These are phyloP conservation scores for Enteromius trimaculatus DNA, from an alignment of 2,797 vertebrate genomes.

Conservation along the genomic window DNA sequence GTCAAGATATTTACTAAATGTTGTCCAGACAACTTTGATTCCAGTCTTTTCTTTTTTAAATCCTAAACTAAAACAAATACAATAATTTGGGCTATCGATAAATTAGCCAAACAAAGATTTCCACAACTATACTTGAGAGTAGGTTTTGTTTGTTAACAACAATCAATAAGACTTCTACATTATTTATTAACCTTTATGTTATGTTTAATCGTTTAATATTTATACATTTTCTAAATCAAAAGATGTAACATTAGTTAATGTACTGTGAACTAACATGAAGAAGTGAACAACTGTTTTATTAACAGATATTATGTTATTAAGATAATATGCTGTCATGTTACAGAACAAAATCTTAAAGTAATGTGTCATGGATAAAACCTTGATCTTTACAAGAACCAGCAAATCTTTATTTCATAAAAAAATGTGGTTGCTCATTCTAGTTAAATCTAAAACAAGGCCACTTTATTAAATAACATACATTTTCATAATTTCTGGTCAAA, in stretches of 20 bases:
- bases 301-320: background rate
- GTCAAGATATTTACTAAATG: slow-evolving; percentile 22
- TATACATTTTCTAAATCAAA: background rate
- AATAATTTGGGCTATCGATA: background rate
- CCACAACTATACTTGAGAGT: background rate
- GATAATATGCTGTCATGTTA: background rate
- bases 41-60: background rate
- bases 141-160: background rate
- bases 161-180: background rate
- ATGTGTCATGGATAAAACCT: background rate
- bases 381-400: background rate
- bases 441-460: background rate
- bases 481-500: background rate
- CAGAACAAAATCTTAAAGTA: background rate
- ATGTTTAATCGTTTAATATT: background rate
- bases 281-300: background rate
- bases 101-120: background rate
- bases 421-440: background rate
- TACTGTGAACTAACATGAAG: background rate
- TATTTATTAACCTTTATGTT: background rate
- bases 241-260: background rate
- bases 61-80: background rate
- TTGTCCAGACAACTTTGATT: background rate
- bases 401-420: background rate
- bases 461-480: background rate